Evolutionary conservation across 2,797 vertebrate genomes (phyloP).

Genomic region (Pteropus rufus): DNA sequence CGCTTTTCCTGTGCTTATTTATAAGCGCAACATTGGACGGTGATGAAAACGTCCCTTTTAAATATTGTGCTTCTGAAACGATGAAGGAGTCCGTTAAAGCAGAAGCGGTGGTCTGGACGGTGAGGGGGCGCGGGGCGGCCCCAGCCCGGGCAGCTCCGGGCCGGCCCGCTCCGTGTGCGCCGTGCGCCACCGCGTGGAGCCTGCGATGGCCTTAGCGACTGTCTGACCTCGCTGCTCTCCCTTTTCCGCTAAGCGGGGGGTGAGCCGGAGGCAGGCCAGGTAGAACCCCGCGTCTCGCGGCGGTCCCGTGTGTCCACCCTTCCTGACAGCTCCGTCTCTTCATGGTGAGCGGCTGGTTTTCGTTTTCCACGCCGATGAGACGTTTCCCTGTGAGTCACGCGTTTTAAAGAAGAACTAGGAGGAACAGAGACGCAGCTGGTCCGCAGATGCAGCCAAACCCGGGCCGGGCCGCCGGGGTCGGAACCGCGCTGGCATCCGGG

Average conservation of each 20-base stretch:
- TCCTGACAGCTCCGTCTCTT: neutral
- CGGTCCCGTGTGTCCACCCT: accelerated
- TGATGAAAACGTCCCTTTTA: neutral
- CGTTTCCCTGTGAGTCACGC: neutral
- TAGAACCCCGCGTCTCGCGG: accelerated
- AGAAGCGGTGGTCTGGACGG: neutral
- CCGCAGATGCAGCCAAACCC: neutral
- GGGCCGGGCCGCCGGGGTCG: neutral
- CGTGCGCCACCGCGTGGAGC: accelerated
- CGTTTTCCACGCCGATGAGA: neutral
- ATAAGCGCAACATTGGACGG: neutral
- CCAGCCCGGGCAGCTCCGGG: no score
- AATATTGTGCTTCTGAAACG: no score
- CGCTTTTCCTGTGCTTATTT: neutral
- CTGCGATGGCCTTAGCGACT: no score
- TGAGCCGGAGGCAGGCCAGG: accelerated
- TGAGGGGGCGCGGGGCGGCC: no score
- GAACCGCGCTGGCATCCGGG: no score
- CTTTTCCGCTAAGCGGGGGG: accelerated
- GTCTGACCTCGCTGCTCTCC: accelerated
- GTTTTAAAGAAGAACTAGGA: neutral
- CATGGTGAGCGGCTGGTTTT: neutral
- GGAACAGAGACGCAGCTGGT: accelerated
- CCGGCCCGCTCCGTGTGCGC: accelerated
- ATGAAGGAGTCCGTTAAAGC: neutral